phyloP scores from a whole-genome alignment of 2,888 invertebrate genomes.

The Malachius bipustulatus region DNA sequence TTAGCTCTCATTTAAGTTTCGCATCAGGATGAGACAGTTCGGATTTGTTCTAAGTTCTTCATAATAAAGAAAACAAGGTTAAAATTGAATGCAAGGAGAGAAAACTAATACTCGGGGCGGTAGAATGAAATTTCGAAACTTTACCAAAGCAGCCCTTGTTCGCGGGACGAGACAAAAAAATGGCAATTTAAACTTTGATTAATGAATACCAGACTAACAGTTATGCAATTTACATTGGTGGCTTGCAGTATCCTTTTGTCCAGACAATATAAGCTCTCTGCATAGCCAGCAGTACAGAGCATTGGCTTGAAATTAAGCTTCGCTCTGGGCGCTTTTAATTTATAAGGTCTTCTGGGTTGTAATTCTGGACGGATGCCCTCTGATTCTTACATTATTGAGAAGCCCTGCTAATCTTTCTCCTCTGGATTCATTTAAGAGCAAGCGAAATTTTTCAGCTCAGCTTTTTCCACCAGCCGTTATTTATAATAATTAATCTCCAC shows the following conservation, averaged over 20 bases:
- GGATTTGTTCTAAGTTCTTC: conserved; percentile 20
- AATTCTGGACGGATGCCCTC: too few relatives aligned
- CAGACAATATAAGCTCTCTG: too few relatives aligned
- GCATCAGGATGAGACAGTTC: conserved; percentile 11
- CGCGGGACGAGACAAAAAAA: conserved; percentile 25
- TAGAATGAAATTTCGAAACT: conserved; percentile 27
- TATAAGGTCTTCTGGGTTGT: too few relatives aligned
- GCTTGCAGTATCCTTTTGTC: conserved; percentile 13
- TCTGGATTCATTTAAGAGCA: too few relatives aligned
- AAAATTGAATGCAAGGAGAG: conserved; percentile 15
- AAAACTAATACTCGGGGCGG: conserved; percentile 15
- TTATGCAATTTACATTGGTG: conserved; percentile 24
- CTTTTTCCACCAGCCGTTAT: too few relatives aligned
- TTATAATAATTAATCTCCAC: too few relatives aligned
- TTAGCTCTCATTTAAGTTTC: conserved; percentile 7
- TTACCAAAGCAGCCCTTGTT: conserved; percentile 23
- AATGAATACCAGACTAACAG: conserved; percentile 28
- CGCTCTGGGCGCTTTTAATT: too few relatives aligned
- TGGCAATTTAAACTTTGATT: conserved; percentile 30
- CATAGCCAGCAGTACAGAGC: too few relatives aligned
- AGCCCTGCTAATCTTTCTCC: too few relatives aligned
- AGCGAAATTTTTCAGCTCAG: too few relatives aligned
- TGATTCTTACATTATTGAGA: too few relatives aligned
- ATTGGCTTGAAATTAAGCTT: too few relatives aligned
- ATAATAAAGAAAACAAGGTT: conserved; percentile 21